Conservation (phyloP, 2,113 vertebrate genomes). For the Balaenoptera acutorostrata region DNA sequence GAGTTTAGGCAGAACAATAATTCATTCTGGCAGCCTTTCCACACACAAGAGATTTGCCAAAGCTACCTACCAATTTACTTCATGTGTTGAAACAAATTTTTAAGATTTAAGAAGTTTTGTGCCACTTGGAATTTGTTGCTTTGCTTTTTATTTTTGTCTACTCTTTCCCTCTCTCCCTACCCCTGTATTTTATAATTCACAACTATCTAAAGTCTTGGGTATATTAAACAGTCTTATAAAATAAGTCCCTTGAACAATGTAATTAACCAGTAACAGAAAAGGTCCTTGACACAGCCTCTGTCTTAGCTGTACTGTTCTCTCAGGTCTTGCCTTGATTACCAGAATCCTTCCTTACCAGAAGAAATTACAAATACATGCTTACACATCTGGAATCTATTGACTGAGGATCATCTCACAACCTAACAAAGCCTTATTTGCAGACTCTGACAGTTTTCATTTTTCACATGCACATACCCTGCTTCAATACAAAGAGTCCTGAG, state of each 20-base stretch:
- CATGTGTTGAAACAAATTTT: neutral
- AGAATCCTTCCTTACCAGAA: neutral
- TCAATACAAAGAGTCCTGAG: neutral
- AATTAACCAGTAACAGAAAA: neutral
- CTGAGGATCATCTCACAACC: neutral
- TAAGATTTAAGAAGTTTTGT: neutral
- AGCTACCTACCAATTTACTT: neutral
- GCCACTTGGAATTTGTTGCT: neutral
- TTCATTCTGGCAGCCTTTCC: neutral
- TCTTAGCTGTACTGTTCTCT: neutral
- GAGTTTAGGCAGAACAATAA: neutral
- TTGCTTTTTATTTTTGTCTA: neutral
- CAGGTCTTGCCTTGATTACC: neutral
- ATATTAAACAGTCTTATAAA: neutral
- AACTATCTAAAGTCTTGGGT: neutral
- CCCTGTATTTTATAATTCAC: neutral
- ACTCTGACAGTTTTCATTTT: neutral
- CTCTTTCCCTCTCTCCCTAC: neutral
- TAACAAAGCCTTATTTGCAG: neutral
- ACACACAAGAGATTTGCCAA: neutral
- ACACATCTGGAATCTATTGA: conserved; percentile 3
- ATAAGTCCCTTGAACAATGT: neutral
- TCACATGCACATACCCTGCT: neutral
- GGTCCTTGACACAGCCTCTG: neutral
- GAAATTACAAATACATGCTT: neutral